Percentiles rank a stretch among this genome's conserved stretches.
Evolutionary conservation across 2,888 invertebrate genomes (phyloP).

Genomic region (Bombylius discolor): DNA sequence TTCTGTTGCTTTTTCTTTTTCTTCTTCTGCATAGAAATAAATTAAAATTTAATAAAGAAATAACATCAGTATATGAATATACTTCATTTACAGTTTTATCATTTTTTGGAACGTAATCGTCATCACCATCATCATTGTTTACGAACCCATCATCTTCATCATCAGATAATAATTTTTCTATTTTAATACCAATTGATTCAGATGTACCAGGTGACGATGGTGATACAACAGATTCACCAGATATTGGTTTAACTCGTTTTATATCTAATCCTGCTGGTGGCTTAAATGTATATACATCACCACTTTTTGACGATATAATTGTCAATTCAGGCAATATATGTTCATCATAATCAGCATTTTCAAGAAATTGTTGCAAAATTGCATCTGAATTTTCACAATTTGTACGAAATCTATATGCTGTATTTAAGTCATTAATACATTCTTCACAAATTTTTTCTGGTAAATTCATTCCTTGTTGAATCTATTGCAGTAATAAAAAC

Average conservation of each 20-base stretch:
- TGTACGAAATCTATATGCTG: constrained; percentile 13
- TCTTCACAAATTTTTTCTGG: constrained; percentile 16
- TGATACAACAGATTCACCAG: too few species aligned
- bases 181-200: background rate
- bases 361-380: constrained; percentile 12
- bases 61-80: too few species aligned
- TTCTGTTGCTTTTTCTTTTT: too few species aligned
- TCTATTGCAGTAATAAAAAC: background rate
- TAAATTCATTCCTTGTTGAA: constrained; percentile 4
- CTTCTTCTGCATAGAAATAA: too few species aligned
- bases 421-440: constrained; percentile 13
- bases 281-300: constrained; percentile 7
- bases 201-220: too few species aligned
- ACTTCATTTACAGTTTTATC: background rate
- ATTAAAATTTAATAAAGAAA: too few species aligned
- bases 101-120: background rate
- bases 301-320: background rate
- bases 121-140: background rate
- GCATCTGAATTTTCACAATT: constrained; percentile 17
- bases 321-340: background rate
- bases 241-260: background rate
- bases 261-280: constrained; percentile 10
- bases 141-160: background rate
- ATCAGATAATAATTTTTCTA: background rate
- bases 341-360: background rate